Evolutionary conservation across 2,888 invertebrate genomes (phyloP).

Genomic region (Acronicta aceris): DNA sequence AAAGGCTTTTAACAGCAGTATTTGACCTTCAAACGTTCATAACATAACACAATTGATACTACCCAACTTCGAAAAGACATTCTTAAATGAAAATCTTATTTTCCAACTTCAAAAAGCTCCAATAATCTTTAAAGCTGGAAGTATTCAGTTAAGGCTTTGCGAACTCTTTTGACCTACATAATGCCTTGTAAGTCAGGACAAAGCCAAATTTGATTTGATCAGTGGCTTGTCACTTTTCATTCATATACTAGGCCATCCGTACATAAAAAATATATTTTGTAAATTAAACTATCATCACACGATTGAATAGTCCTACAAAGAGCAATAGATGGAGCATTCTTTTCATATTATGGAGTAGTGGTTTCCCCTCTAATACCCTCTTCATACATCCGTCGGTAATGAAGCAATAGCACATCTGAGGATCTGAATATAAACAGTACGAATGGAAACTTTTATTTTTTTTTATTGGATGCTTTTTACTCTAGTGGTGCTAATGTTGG

Average conservation of each 20-base stretch:
- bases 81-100: slow-evolving; percentile 10
- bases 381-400: slow-evolving; percentile 17
- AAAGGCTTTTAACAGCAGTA: too few relatives aligned
- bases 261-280: too few relatives aligned
- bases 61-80: neutral
- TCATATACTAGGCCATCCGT: neutral
- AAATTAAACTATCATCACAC: too few relatives aligned
- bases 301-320: neutral
- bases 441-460: neutral
- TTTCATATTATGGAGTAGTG: slow-evolving; percentile 1
- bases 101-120: slow-evolving; percentile 7
- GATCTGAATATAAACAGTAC: neutral
- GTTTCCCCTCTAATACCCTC: slow-evolving; percentile 6
- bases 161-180: slow-evolving; percentile 13
- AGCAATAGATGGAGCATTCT: slow-evolving; percentile 8
- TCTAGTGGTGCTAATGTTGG: too few relatives aligned
- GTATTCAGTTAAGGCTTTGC: slow-evolving; percentile 9
- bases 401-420: slow-evolving; percentile 4
- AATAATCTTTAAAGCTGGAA: slow-evolving; percentile 11
- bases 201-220: slow-evolving; percentile 1
- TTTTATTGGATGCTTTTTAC: too few relatives aligned
- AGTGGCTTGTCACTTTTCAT: neutral
- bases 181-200: slow-evolving; percentile 8
- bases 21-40: too few relatives aligned
- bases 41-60: too few relatives aligned